phyloP scores from a whole-genome alignment of 2,113 vertebrate genomes.

The Corapipo altera region DNA sequence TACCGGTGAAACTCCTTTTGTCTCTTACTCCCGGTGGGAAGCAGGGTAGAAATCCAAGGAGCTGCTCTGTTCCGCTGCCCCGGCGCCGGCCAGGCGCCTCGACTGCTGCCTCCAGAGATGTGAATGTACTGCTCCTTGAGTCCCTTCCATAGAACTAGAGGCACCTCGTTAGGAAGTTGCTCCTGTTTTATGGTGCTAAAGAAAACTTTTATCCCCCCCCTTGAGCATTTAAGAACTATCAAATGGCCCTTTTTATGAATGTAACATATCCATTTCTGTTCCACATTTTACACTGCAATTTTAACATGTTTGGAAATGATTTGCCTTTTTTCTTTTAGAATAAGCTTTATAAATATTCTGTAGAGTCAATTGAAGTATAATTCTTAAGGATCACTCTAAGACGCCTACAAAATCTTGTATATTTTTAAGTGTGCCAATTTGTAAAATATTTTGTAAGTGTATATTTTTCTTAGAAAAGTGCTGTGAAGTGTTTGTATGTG shows the following conservation, averaged over 20 bases:
- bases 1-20: slow-evolving; percentile 65
- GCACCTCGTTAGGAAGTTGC: slow-evolving; percentile 94
- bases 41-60: slow-evolving; percentile 72
- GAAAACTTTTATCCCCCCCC: slow-evolving; percentile 73
- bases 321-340: slow-evolving; percentile 95
- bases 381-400: slow-evolving; percentile 99
- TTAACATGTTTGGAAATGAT: slow-evolving; percentile 95
- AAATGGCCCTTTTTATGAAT: slow-evolving; percentile 95
- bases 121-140: slow-evolving; percentile 92
- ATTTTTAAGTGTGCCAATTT: slow-evolving; percentile 99
- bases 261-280: slow-evolving; percentile 96
- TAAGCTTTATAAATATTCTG: slow-evolving; percentile 99
- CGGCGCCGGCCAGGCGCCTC: slow-evolving; percentile 76
- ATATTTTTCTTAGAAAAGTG: slow-evolving; percentile 99
- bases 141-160: slow-evolving; percentile 82
- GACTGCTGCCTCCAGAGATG: slow-evolving; percentile 94
- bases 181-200: slow-evolving; percentile 97
- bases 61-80: slow-evolving; percentile 73
- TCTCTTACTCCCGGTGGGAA: slow-evolving; percentile 70
- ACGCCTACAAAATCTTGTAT: slow-evolving; percentile 99
- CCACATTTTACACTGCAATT: slow-evolving; percentile 95
- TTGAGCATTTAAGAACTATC: slow-evolving; percentile 80
- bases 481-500: slow-evolving; percentile 99
- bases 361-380: slow-evolving; percentile 99
- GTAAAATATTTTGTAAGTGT: slow-evolving; percentile 99